A percentile compares a stretch with the other conserved stretches of the same genome.
Evolutionary conservation across 2,113 vertebrate genomes (phyloP).

Genomic region (Nerophis ophidion): DNA sequence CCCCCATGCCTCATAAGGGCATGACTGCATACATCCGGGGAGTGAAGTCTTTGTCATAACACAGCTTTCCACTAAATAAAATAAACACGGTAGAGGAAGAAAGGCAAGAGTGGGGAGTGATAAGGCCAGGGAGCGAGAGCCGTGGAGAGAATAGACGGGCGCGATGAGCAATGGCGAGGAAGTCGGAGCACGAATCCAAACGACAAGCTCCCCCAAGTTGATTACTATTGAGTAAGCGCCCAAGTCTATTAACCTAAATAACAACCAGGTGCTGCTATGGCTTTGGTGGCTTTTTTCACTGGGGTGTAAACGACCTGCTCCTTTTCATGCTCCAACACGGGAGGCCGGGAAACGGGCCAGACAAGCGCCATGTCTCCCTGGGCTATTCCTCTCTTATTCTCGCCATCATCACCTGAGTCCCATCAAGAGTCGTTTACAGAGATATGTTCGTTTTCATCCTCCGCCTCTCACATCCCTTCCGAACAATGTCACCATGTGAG

Average conservation of each 20-base stretch:
- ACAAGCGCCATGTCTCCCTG: slow-evolving; percentile 58
- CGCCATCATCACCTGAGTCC: slow-evolving; percentile 57
- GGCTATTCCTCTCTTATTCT: slow-evolving; percentile 52
- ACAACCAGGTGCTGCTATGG: slow-evolving; percentile 74
- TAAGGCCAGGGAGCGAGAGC: slow-evolving; percentile 35
- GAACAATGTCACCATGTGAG: slow-evolving; percentile 23
- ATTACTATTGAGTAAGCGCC: slow-evolving; percentile 66
- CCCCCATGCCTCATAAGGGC: slow-evolving; percentile 65
- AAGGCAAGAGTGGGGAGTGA: slow-evolving; percentile 43
- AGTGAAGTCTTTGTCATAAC: slow-evolving; percentile 66
- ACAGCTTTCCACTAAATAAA: slow-evolving; percentile 56
- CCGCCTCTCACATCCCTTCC: slow-evolving; percentile 33
- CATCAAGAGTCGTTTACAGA: slow-evolving; percentile 33
- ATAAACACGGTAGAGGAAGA: slow-evolving; percentile 52
- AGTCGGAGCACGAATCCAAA: slow-evolving; percentile 52
- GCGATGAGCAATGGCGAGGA: slow-evolving; percentile 14
- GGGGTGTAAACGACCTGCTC: slow-evolving; percentile 69
- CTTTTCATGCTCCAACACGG: slow-evolving; percentile 70
- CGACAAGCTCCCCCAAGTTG: slow-evolving; percentile 67
- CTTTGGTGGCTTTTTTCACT: slow-evolving; percentile 62
- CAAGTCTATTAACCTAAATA: slow-evolving; percentile 74
- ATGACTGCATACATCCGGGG: slow-evolving; percentile 64
- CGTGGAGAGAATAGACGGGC: slow-evolving; percentile 32
- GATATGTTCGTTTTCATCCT: slow-evolving; percentile 31
- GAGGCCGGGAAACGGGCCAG: slow-evolving; percentile 73